Evolutionary conservation across 2,797 vertebrate genomes (phyloP).

Genomic region (Crocidura indochinensis): DNA sequence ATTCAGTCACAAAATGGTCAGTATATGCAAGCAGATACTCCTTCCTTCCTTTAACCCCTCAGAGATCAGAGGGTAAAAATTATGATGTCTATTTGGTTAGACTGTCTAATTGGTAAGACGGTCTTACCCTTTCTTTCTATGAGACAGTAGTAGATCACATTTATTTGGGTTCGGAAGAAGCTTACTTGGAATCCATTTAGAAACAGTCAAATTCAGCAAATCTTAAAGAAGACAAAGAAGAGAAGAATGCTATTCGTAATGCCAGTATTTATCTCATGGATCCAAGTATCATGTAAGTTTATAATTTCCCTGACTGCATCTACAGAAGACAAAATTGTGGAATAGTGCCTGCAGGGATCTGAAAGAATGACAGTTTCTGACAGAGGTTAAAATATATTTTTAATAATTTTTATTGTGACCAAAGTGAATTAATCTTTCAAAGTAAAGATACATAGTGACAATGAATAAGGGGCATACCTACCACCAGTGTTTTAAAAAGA

Average conservation of each 20-base stretch:
- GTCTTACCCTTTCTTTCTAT: background rate
- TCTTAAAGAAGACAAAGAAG: background rate
- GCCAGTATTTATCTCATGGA: constrained; percentile 17
- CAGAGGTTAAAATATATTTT: background rate
- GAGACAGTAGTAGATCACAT: background rate
- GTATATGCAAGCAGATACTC: background rate
- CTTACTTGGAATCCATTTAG: background rate
- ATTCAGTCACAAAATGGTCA: background rate
- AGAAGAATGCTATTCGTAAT: background rate
- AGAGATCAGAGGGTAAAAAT: background rate
- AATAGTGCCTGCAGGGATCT: background rate
- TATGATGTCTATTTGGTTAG: background rate
- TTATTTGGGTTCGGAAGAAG: background rate
- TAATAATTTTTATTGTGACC: background rate
- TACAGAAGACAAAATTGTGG: background rate
- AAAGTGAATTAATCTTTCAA: too few species aligned
- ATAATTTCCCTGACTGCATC: background rate
- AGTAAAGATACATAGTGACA: too few species aligned
- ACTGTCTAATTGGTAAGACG: background rate
- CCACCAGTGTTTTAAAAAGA: too few species aligned
- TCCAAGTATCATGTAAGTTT: constrained; percentile 34
- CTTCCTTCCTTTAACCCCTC: background rate
- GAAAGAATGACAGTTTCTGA: background rate
- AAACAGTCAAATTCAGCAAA: background rate
- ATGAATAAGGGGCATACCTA: too few species aligned